These are phyloP conservation scores for Sceloporus tristichus DNA, from an alignment of 2,113 vertebrate species.

Conservation along the genomic window DNA sequence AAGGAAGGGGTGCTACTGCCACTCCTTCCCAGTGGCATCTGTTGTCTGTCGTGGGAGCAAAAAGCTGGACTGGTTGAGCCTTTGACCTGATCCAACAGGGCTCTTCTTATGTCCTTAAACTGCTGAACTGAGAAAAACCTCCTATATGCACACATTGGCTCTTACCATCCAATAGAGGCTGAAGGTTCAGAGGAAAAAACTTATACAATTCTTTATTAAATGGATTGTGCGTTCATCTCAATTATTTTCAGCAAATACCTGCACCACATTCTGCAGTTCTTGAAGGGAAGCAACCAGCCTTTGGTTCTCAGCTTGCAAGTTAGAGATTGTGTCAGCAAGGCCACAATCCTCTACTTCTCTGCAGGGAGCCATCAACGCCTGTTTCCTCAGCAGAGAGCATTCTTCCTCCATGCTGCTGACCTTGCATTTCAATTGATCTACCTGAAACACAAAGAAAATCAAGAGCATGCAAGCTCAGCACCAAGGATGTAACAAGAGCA, in stretches of 20 bases:
- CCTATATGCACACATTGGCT: background rate
- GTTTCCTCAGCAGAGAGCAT: constrained; percentile 60
- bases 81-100: background rate
- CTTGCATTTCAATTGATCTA: constrained; percentile 90
- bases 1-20: background rate
- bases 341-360: constrained; percentile 56
- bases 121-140: background rate
- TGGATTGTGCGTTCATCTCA: background rate
- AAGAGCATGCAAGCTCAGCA: background rate
- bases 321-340: constrained; percentile 46
- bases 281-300: constrained; percentile 69
- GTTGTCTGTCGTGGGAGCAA: background rate
- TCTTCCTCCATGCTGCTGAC: constrained; percentile 78
- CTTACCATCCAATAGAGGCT: background rate
- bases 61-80: background rate
- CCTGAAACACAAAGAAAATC: constrained; percentile 69
- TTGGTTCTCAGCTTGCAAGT: constrained; percentile 81
- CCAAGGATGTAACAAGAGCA: background rate
- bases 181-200: background rate
- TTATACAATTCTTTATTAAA: background rate
- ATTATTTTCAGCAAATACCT: constrained; percentile 64
- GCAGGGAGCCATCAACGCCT: background rate
- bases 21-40: background rate
- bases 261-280: constrained; percentile 79
- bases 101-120: background rate